Conservation (phyloP, 2,113 vertebrate species). For the Tautogolabrus adspersus region DNA sequence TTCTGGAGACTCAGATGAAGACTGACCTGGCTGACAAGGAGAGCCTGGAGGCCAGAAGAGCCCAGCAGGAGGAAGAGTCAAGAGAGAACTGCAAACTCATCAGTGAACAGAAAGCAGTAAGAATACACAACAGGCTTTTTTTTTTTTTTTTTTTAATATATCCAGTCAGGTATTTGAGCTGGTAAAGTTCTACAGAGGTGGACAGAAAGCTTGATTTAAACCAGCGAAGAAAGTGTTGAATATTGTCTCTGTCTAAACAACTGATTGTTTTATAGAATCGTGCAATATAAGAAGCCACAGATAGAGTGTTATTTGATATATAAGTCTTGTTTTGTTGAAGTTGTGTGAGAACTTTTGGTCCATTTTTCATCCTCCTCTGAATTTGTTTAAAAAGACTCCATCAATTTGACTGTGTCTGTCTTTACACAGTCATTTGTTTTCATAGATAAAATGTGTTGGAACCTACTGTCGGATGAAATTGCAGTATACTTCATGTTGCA, state of each 20-base stretch:
- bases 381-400: not conserved
- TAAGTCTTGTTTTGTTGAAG: not conserved
- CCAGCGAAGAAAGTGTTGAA: not conserved
- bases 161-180: not conserved
- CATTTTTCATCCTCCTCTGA: conserved; percentile 7
- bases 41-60: conserved; percentile 89
- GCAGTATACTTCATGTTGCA: conserved; percentile 53
- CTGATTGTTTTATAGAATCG: not conserved
- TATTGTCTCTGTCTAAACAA: not conserved
- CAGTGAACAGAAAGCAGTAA: conserved; percentile 97
- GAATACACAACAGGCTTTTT: conserved; percentile 28
- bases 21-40: conserved; percentile 95
- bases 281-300: not conserved
- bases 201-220: not conserved
- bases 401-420: conserved; percentile 13
- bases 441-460: conserved; percentile 11
- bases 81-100: conserved; percentile 95
- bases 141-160: not conserved
- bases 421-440: conserved; percentile 13
- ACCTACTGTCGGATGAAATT: conserved; percentile 54
- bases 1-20: conserved; percentile 97
- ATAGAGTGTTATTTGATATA: not conserved
- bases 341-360: not conserved
- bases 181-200: not conserved
- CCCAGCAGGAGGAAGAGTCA: conserved; percentile 93